phyloP scores from a whole-genome alignment of 2,888 invertebrate genomes.

The Nezara viridula region DNA sequence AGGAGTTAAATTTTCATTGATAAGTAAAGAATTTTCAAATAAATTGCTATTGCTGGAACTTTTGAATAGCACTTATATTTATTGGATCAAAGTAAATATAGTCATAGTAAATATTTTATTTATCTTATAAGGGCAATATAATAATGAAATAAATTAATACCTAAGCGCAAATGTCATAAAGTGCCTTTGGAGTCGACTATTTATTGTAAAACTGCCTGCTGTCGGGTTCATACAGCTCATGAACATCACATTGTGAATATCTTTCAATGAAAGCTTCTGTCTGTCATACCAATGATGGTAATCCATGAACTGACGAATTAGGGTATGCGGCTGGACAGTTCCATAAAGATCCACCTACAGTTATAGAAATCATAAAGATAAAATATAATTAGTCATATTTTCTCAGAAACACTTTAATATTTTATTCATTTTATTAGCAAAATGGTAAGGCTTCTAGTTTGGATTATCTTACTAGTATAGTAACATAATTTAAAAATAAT shows the following conservation, averaged over 20 bases:
- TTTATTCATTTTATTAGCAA: too few species aligned
- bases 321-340: constrained; percentile 95
- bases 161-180: constrained; percentile 89
- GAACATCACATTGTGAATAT: constrained; percentile 94
- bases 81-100: too few species aligned
- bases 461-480: too few species aligned
- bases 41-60: too few species aligned
- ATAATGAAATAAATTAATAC: constrained; percentile 69
- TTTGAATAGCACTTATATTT: too few species aligned
- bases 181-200: constrained; percentile 89
- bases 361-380: neutral
- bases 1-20: too few species aligned
- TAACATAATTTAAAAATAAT: too few species aligned
- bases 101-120: too few species aligned
- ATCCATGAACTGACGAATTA: constrained; percentile 93
- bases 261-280: constrained; percentile 86
- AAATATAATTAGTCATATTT: neutral
- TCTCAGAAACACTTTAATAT: too few species aligned
- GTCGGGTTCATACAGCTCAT: constrained; percentile 97
- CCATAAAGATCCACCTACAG: constrained; percentile 85
- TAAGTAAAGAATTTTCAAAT: too few species aligned
- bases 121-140: neutral
- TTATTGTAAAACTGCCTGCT: constrained; percentile 94
- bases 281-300: constrained; percentile 97
- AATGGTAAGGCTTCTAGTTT: too few species aligned